These are phyloP conservation scores for Potorous gilbertii DNA, from an alignment of 2,797 vertebrate species.

Conservation along the genomic window DNA sequence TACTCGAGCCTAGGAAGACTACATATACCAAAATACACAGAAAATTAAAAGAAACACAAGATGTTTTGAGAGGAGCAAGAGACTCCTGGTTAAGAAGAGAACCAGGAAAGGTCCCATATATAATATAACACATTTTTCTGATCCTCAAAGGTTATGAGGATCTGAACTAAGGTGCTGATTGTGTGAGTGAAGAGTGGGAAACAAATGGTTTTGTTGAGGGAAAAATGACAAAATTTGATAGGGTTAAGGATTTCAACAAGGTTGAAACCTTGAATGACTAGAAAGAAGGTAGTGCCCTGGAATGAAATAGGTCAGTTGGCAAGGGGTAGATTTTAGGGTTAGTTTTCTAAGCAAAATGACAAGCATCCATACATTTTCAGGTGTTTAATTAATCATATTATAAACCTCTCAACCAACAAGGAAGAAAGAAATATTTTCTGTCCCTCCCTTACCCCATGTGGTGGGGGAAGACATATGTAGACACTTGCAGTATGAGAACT, in stretches of 20 bases:
- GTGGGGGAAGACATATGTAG: background rate
- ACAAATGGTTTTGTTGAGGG: background rate
- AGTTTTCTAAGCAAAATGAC: background rate
- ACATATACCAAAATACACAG: background rate
- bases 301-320: background rate
- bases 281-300: background rate
- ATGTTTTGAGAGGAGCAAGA: background rate
- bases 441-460: background rate
- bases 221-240: background rate
- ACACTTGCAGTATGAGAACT: background rate
- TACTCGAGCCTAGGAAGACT: background rate
- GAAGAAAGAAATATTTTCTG: conserved; percentile 32
- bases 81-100: background rate
- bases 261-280: background rate
- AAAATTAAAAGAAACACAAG: too few species aligned
- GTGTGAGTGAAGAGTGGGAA: background rate
- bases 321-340: background rate
- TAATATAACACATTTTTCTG: background rate
- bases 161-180: background rate
- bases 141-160: background rate
- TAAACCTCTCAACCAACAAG: conserved; percentile 39
- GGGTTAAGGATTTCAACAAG: background rate
- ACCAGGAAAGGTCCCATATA: background rate
- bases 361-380: background rate
- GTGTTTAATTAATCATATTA: background rate